These are phyloP conservation scores for Coreoperca whiteheadi DNA, from an alignment of 2,113 vertebrate species.

Conservation along the genomic window DNA sequence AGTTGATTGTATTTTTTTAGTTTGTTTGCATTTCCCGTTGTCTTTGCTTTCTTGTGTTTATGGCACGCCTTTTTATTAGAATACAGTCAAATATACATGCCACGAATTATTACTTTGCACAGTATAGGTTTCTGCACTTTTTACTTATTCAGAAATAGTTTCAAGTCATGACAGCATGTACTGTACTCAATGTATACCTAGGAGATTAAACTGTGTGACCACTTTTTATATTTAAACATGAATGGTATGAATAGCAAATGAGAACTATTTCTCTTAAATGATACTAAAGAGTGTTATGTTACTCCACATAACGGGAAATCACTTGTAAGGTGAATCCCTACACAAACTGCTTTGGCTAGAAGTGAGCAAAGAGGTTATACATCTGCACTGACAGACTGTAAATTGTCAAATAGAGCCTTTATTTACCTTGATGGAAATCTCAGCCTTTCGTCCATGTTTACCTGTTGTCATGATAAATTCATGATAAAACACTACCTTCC, in stretches of 20 bases:
- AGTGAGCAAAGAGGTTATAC: neutral
- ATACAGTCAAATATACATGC: neutral
- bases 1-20: neutral
- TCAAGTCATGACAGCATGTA: neutral
- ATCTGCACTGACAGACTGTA: neutral
- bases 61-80: neutral
- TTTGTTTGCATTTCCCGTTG: neutral
- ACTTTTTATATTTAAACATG: neutral
- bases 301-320: no score
- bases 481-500: neutral
- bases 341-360: neutral
- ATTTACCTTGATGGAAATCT: neutral
- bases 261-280: neutral
- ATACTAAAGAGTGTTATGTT: no score
- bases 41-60: neutral
- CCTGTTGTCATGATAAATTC: neutral
- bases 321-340: no score
- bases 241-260: neutral
- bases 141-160: neutral
- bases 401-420: constrained; percentile 8
- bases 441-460: neutral
- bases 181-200: neutral
- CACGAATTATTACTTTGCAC: neutral
- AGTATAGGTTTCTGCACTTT: neutral
- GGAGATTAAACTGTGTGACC: neutral